Percentiles rank a stretch among this genome's conserved stretches.
phyloP scores from a whole-genome alignment of 2,888 invertebrate genomes.

The Seladonia tumulorum region DNA sequence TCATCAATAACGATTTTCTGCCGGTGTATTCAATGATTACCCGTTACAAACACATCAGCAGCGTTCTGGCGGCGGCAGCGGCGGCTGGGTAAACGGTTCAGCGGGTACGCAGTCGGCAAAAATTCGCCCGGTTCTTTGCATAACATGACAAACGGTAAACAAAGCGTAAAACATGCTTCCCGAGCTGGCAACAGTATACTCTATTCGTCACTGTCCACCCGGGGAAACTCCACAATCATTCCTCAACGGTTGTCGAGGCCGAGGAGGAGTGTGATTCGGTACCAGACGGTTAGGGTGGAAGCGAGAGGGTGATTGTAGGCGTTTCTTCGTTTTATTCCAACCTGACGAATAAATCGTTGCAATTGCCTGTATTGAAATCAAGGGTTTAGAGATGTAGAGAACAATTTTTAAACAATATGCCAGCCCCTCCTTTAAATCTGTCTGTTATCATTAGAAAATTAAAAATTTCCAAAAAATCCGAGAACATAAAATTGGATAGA shows the following conservation, averaged over 20 bases:
- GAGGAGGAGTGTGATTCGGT: slow-evolving; percentile 33
- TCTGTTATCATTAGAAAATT: too few relatives aligned
- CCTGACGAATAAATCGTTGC: slow-evolving; percentile 57
- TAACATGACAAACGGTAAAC: slow-evolving; percentile 80
- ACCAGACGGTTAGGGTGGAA: slow-evolving; percentile 46
- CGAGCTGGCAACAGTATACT: slow-evolving; percentile 73
- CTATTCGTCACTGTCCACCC: slow-evolving; percentile 77
- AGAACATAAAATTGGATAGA: too few relatives aligned
- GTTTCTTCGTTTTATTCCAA: slow-evolving; percentile 37
- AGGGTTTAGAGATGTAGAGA: too few relatives aligned
- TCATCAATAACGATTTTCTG: slow-evolving; percentile 50
- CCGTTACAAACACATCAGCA: slow-evolving; percentile 39
- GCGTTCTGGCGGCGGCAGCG: slow-evolving; percentile 4
- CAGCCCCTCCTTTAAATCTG: too few relatives aligned
- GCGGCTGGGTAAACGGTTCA: slow-evolving; percentile 47
- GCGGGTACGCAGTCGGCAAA: slow-evolving; percentile 63
- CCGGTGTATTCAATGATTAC: slow-evolving; percentile 23
- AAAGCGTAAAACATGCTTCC: slow-evolving; percentile 79
- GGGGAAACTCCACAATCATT: slow-evolving; percentile 71
- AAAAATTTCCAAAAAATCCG: too few relatives aligned
- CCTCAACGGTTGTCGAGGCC: slow-evolving; percentile 72
- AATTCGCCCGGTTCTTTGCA: slow-evolving; percentile 72
- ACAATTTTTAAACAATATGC: too few relatives aligned
- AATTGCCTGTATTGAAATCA: not conserved
- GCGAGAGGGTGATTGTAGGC: not conserved